Evolutionary conservation across 2,797 vertebrate species (phyloP), one percentile per base, ranked within the genome.

Genomic region (Halcyon smyrnensis): DNA sequence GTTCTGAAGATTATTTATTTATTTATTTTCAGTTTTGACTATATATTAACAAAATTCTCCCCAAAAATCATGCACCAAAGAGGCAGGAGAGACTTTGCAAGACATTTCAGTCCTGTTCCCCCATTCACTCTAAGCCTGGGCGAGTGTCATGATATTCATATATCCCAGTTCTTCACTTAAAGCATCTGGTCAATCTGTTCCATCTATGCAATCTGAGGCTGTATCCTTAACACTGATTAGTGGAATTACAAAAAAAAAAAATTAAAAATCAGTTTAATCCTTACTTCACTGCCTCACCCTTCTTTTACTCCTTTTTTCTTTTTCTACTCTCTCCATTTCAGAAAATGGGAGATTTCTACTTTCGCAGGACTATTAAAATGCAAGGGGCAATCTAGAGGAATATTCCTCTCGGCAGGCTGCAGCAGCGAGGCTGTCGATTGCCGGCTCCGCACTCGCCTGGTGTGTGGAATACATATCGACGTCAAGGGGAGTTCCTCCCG

Each of bases 401-500:
- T 3, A 57, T 50, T 89, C 37, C 37, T 48, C 84, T 91, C 59
- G 34, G 13, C 83, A 53, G 34, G 65, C 83, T 95, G 87, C 75
- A 34, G 85, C 36, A 0, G 69, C 78, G 86, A 73, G 64, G 63
- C 84, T 83, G 89, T 60, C 8, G 5, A 32, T 79, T 0, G 15
- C 27, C 6, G 3, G 78, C 93, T 90, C 96, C 24, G 93, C 89
- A 96, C 88, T 89, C 4, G 68, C 64, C 93, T 92, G 91, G 9
- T 89, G 96, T 95, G 91, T 83, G 78, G 96, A 97, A 97, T 96
- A 95, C 90, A 83, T 94, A 95, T 95, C 68, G 24, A 77, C 84
- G 32, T 50, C 83, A 80, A 92, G 76, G 96, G 91, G 93, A 95
- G 95, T 20, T 93, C 83, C 90, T 95, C 86, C 93, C 0, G 24